phyloP scores from a whole-genome alignment of 2,888 invertebrate genomes.

The Vesta saturnalis region DNA sequence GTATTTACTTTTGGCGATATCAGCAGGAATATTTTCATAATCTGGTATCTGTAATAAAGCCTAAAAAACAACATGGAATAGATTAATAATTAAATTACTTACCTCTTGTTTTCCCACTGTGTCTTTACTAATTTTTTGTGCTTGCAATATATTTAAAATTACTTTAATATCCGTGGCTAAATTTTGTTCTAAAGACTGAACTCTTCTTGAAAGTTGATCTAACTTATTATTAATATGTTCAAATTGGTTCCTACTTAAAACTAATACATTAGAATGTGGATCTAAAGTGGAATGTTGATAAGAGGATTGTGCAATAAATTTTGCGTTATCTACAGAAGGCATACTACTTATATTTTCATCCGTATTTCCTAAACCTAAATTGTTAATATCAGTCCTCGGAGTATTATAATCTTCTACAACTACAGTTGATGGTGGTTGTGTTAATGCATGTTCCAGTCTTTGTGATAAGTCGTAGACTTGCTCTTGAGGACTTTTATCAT shows the following conservation, averaged over 20 bases:
- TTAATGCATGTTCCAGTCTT: conserved; percentile 37
- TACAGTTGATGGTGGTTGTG: conserved; percentile 22
- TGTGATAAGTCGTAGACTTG: conserved; percentile 37
- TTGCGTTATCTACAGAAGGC: conserved; percentile 30
- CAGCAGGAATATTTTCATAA: conserved; percentile 58
- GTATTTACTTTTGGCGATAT: conserved; percentile 54
- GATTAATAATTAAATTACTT: background rate
- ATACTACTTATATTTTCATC: conserved; percentile 31
- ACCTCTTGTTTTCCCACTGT: conserved; percentile 30
- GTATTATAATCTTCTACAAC: conserved; percentile 21
- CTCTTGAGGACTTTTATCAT: conserved; percentile 49
- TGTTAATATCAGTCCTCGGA: conserved; percentile 30
- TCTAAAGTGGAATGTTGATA: conserved; percentile 57
- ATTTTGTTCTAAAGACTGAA: conserved; percentile 77
- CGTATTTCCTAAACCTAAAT: conserved; percentile 34
- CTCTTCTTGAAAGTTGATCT: conserved; percentile 74
- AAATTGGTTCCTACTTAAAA: conserved; percentile 59
- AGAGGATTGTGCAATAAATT: conserved; percentile 39
- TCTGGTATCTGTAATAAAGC: conserved; percentile 57
- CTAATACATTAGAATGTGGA: conserved; percentile 57
- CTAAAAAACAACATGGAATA: background rate
- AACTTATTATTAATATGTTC: conserved; percentile 72
- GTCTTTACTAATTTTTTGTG: conserved; percentile 40
- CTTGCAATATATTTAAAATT: conserved; percentile 66
- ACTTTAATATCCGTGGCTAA: conserved; percentile 79